Percentiles rank a stretch among this genome's conserved stretches.
Evolutionary conservation across 2,113 vertebrate genomes (phyloP).

Genomic region (Elgaria multicarinata): DNA sequence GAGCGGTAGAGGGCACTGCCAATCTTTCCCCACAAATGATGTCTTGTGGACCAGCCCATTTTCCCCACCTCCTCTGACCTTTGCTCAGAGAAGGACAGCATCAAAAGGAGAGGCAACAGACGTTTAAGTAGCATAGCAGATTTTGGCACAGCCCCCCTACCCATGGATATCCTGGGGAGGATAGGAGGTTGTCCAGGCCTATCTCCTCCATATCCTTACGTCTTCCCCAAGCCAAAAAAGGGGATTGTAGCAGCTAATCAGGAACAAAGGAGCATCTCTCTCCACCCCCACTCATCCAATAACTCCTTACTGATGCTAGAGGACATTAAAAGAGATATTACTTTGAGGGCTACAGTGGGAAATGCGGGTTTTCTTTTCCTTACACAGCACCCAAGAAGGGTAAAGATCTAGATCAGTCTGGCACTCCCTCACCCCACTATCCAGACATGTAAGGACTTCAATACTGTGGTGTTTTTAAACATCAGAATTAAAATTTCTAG

Average conservation of each 20-base stretch:
- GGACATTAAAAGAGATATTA: background rate
- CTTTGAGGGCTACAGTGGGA: background rate
- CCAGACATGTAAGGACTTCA: background rate
- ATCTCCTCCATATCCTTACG: background rate
- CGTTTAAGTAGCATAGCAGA: background rate
- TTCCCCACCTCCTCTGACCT: background rate
- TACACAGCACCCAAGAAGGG: background rate
- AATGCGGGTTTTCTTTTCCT: background rate
- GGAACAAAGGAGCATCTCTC: background rate
- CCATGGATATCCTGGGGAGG: background rate
- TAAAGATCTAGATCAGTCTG: background rate
- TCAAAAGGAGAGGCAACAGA: background rate
- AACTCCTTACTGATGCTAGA: background rate
- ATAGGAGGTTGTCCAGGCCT: too few relatives aligned
- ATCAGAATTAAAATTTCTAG: background rate
- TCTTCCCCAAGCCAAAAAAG: background rate
- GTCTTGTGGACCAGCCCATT: background rate
- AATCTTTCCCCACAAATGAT: background rate
- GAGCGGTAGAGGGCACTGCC: background rate
- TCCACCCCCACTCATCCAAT: background rate
- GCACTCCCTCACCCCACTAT: background rate
- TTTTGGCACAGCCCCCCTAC: background rate
- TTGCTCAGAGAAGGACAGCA: background rate
- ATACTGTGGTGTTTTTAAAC: background rate
- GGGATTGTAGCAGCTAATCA: background rate